phyloP scores from a whole-genome alignment of 1,140 invertebrate species.

The Diuraphis noxia region DNA sequence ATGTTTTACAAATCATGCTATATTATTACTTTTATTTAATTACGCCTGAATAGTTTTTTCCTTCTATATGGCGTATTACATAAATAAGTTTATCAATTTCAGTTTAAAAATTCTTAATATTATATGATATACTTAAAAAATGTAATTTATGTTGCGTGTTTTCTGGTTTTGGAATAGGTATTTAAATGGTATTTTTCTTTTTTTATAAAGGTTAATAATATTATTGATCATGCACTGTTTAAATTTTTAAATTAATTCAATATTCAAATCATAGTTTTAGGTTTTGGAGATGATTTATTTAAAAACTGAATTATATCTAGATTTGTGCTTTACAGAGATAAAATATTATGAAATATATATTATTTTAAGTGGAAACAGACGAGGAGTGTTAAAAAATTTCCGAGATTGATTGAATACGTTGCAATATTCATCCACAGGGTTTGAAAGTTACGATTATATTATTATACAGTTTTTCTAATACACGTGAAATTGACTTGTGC shows the following conservation, averaged over 20 bases:
- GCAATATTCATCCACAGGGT: not conserved
- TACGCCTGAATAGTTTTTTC: too few relatives aligned
- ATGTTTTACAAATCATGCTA: too few relatives aligned
- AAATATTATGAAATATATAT: not conserved
- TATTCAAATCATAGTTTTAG: not conserved
- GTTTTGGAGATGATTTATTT: not conserved
- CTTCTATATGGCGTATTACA: too few relatives aligned
- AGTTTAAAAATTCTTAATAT: too few relatives aligned
- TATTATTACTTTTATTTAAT: too few relatives aligned
- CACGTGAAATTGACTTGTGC: conserved; percentile 37
- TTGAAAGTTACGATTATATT: not conserved
- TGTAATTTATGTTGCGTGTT: not conserved
- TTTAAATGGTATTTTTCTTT: not conserved
- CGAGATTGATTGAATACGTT: not conserved
- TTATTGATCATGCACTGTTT: not conserved
- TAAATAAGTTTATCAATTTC: too few relatives aligned
- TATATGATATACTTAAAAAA: too few relatives aligned
- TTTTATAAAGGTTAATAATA: not conserved
- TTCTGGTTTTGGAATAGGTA: not conserved
- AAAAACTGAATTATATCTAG: not conserved
- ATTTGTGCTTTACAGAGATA: not conserved
- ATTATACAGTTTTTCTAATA: conserved; percentile 15
- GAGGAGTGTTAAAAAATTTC: not conserved
- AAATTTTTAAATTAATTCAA: not conserved
- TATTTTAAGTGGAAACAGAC: not conserved